Conservation (phyloP, 2,113 vertebrate genomes). For the Thalassoma bifasciatum region DNA sequence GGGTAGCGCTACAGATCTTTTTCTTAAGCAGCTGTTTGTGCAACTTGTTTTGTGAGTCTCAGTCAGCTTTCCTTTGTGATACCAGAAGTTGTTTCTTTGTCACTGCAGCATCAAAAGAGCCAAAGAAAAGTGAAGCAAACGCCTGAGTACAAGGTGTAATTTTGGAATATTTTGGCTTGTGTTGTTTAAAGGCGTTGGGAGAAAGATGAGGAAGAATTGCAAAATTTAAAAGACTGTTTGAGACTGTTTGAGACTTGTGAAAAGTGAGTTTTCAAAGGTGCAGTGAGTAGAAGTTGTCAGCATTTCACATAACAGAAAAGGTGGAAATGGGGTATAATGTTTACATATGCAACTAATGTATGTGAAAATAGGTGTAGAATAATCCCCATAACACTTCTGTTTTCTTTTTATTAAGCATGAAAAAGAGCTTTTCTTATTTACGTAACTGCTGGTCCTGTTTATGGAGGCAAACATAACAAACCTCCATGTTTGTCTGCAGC, state of each 20-base stretch:
- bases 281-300: too few species aligned
- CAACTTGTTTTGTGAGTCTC: neutral
- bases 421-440: too few species aligned
- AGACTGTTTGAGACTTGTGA: too few species aligned
- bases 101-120: neutral
- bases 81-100: neutral
- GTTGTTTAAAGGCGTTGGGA: neutral
- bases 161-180: neutral
- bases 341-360: too few species aligned
- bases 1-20: neutral
- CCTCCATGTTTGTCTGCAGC: too few species aligned
- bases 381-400: too few species aligned
- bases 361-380: too few species aligned
- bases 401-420: too few species aligned
- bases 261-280: neutral
- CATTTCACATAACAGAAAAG: too few species aligned
- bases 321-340: too few species aligned
- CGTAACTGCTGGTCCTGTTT: too few species aligned
- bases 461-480: too few species aligned
- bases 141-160: neutral
- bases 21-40: neutral
- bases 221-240: neutral
- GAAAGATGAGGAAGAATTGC: neutral
- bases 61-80: neutral
- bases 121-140: neutral